Percentiles rank a stretch among this genome's conserved stretches.
Conservation (phyloP, 2,113 vertebrate genomes). For the Ptilorrhoa leucosticta region DNA sequence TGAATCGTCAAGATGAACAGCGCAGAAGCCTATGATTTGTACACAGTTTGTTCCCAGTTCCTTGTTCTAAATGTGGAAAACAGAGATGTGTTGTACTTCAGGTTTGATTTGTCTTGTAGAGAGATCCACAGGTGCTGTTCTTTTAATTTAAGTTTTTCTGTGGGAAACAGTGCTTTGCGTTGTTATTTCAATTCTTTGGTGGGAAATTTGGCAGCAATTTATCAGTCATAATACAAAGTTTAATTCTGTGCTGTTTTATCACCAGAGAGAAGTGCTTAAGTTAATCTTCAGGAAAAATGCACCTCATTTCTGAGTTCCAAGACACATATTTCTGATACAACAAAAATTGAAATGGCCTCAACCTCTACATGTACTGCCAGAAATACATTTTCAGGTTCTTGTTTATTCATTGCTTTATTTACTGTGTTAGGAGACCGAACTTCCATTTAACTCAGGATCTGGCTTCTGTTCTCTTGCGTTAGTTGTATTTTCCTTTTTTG, state of each 20-base stretch:
- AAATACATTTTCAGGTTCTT: neutral
- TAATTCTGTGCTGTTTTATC: neutral
- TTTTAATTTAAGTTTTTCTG: conserved; percentile 20
- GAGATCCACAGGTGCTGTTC: neutral
- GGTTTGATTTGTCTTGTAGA: neutral
- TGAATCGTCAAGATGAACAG: neutral
- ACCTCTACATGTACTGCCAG: neutral
- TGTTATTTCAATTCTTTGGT: neutral
- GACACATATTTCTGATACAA: neutral
- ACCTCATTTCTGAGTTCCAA: neutral
- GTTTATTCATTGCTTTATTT: neutral
- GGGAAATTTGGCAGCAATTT: neutral
- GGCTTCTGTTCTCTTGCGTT: neutral
- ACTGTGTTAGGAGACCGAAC: neutral
- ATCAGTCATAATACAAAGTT: neutral
- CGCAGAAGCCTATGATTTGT: conserved; percentile 6
- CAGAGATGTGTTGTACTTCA: conserved; percentile 50
- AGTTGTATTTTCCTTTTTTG: neutral
- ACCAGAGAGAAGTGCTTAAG: neutral
- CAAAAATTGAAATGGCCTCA: neutral
- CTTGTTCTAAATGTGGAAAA: conserved; percentile 60
- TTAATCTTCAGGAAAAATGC: neutral
- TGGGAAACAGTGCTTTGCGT: neutral
- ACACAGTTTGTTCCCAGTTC: conserved; percentile 8
- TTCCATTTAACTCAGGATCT: neutral